Base-by-base conservation (phyloP, 2,888 invertebrate genomes). In the Caenorhabditis angaria region DNA sequence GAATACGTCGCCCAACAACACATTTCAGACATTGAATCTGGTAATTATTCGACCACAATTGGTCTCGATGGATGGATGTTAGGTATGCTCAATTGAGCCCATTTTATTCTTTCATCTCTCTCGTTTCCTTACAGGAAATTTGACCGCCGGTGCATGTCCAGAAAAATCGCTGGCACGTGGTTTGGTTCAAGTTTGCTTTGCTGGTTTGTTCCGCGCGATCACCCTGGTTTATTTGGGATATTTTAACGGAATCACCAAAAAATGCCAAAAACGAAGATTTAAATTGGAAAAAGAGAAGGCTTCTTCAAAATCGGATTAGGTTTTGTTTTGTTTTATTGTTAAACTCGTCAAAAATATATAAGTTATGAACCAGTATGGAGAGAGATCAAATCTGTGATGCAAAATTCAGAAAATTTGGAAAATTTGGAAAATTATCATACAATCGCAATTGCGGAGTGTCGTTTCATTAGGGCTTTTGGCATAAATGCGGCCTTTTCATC, bases 71-170 rank as follows among this genome's bases (percentile, higher is more conserved):
- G 77, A 54, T 77, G 76, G 77, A 70, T 72, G 75, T 68, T 76
- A 10, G 70, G 68, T 54, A 56, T 24, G 64, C 41, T 18, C 41
- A 41, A 41, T 41, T 41, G 41, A 41, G 41, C 41, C 10, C 41
- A 41, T n/a, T n/a, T n/a, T n/a, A n/a, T n/a, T n/a, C n/a, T n/a
- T n/a, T n/a, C n/a, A n/a, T n/a, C n/a, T n/a, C n/a, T n/a, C n/a
- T n/a, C n/a, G n/a, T n/a, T n/a, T 20, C 27, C 28, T 63, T 67
- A 14, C 57, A 88, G 92, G 92, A 1, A 91, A 91, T 20, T 87
- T 94, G 27, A 94, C 93, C 84, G 91, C 92, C 79, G 94, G 94
- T 24, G 92, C 94, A 91, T 90, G 92, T 22, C 93, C 94, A 0
- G 91, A 93, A 87, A 90, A 91, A 24, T 92, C 88, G 29, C 65